phyloP scores from a whole-genome alignment of 2,797 vertebrate species.

The Premnoplex brunnescens region DNA sequence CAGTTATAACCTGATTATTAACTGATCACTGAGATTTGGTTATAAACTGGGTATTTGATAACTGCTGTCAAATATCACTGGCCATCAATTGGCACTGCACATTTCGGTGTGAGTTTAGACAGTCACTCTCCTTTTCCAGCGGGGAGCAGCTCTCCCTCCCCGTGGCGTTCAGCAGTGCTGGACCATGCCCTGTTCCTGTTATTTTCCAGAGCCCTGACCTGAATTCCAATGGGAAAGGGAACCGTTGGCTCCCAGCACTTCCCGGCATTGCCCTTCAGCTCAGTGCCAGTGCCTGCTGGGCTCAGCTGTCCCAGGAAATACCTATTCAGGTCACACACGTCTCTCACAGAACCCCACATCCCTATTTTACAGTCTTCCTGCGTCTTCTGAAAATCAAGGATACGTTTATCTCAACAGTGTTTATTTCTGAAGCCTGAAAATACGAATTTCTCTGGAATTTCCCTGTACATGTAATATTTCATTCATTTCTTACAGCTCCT shows the following conservation, averaged over 20 bases:
- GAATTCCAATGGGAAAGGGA: neutral
- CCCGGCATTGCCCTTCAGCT: rapidly evolving
- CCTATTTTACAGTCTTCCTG: neutral
- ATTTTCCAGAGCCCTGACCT: neutral
- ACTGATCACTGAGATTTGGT: neutral
- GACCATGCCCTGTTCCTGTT: rapidly evolving
- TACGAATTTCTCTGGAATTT: neutral
- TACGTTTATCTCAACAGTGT: rapidly evolving
- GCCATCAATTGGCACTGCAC: rapidly evolving
- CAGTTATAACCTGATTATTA: neutral
- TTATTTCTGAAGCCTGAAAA: neutral
- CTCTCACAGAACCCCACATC: neutral
- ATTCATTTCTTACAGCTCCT: neutral
- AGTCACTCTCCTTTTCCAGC: rapidly evolving
- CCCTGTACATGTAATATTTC: neutral
- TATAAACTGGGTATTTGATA: neutral
- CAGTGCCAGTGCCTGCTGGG: neutral
- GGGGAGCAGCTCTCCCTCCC: rapidly evolving
- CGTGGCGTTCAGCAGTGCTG: rapidly evolving
- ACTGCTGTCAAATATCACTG: rapidly evolving
- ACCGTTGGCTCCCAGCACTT: rapidly evolving
- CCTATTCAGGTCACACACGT: neutral
- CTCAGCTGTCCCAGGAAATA: neutral
- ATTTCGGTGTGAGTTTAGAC: rapidly evolving
- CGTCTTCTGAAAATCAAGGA: neutral